Conservation (phyloP, 1,140 invertebrate species). For the Euschistus heros region DNA sequence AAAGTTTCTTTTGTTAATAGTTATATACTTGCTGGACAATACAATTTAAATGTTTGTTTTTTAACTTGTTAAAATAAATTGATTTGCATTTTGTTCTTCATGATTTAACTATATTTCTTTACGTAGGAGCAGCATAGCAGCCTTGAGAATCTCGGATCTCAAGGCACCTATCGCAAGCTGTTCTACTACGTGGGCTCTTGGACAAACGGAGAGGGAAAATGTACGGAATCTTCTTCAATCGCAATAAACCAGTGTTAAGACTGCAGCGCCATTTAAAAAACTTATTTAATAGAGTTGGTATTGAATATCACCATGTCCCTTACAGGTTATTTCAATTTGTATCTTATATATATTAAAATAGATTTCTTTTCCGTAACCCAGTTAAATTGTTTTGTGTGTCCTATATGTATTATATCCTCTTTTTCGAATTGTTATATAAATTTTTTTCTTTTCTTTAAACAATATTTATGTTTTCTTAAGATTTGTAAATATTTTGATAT, state of each 20-base stretch:
- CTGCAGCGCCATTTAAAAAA: constrained; percentile 4
- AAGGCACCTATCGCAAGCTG: not conserved
- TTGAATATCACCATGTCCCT: constrained; percentile 20
- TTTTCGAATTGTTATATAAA: not conserved
- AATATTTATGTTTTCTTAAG: not conserved
- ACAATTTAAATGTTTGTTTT: no score
- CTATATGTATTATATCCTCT: not conserved
- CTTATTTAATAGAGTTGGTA: constrained; percentile 15
- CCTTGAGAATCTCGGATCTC: constrained; percentile 14
- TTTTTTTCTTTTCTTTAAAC: not conserved
- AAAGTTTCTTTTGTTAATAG: no score
- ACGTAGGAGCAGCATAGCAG: not conserved
- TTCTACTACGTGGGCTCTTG: not conserved
- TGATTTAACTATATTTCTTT: no score
- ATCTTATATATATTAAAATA: not conserved
- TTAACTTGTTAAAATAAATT: no score
- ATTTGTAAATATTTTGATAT: not conserved
- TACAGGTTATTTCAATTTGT: constrained; percentile 8
- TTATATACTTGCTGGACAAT: no score
- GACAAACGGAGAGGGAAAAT: constrained; percentile 2
- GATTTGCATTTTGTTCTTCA: no score
- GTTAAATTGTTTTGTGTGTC: not conserved
- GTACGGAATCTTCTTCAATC: not conserved
- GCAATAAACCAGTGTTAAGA: constrained; percentile 3
- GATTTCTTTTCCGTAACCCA: not conserved